Evolutionary conservation across 2,797 vertebrate genomes (phyloP).

Genomic region (Yasuhikotakia modesta): DNA sequence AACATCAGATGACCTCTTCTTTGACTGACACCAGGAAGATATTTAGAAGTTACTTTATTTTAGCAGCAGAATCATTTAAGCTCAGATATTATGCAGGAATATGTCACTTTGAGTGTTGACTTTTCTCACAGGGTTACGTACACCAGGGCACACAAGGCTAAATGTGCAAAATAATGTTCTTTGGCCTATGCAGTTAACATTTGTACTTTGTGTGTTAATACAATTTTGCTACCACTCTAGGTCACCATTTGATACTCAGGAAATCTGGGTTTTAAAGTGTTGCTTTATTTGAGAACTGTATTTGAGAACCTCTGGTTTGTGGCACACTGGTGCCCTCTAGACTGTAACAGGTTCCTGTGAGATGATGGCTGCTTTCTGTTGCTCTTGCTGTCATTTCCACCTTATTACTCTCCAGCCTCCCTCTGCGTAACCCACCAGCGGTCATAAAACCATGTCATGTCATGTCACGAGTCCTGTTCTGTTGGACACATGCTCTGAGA

Average conservation of each 20-base stretch:
- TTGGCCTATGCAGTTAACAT: too few species aligned
- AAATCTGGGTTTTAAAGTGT: not conserved
- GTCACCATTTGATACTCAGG: not conserved
- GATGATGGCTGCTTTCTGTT: not conserved
- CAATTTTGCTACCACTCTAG: not conserved
- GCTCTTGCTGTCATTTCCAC: not conserved
- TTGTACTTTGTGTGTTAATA: too few species aligned
- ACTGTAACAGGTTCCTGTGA: not conserved
- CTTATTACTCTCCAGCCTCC: not conserved
- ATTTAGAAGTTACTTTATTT: conserved; percentile 2
- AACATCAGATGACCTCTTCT: conserved; percentile 33
- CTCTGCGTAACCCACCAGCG: conserved; percentile 10
- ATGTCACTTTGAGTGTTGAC: not conserved
- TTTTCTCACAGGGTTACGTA: too few species aligned
- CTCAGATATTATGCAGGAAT: not conserved
- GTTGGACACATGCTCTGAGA: conserved; percentile 44
- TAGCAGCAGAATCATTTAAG: not conserved
- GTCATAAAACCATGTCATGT: conserved; percentile 38
- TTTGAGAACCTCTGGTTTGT: not conserved
- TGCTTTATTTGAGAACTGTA: too few species aligned
- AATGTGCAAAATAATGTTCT: too few species aligned
- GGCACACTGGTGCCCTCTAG: not conserved
- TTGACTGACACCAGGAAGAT: conserved; percentile 1
- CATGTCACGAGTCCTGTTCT: conserved; percentile 37
- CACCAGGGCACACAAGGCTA: too few species aligned